Evolutionary conservation across 1,140 invertebrate genomes (phyloP).

Genomic region (Pseudoatta argentina): DNA sequence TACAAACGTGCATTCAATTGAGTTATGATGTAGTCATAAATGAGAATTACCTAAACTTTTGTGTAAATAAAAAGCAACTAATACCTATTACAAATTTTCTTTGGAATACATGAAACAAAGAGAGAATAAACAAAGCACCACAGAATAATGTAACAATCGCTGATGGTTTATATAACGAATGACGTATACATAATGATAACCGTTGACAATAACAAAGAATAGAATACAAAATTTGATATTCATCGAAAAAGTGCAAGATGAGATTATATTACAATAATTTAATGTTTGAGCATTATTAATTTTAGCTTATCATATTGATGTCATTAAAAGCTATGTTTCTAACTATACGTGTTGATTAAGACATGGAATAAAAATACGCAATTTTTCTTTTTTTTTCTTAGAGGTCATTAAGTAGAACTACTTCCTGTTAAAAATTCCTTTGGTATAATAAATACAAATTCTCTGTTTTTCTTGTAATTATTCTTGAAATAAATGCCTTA

Average conservation of each 20-base stretch:
- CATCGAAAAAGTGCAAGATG: neutral
- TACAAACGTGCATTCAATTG: no score
- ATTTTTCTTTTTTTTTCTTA: neutral
- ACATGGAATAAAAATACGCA: neutral
- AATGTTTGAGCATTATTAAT: neutral
- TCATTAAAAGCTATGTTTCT: neutral
- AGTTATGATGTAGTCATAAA: no score
- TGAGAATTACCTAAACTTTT: no score
- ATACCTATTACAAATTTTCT: neutral
- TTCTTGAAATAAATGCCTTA: neutral
- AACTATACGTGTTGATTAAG: neutral
- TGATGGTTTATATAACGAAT: neutral
- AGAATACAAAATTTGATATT: neutral
- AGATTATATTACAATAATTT: neutral
- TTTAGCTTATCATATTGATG: neutral
- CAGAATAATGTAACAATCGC: neutral
- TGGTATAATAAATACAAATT: neutral
- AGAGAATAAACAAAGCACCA: neutral
- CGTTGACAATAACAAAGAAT: neutral
- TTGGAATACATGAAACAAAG: neutral
- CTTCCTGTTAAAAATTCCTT: neutral
- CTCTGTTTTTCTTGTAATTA: slow-evolving; percentile 6
- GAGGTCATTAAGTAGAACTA: neutral
- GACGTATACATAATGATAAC: no score
- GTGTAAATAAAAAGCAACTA: neutral